Conservation (phyloP, 2,797 vertebrate genomes). For the Eospalax fontanierii region DNA sequence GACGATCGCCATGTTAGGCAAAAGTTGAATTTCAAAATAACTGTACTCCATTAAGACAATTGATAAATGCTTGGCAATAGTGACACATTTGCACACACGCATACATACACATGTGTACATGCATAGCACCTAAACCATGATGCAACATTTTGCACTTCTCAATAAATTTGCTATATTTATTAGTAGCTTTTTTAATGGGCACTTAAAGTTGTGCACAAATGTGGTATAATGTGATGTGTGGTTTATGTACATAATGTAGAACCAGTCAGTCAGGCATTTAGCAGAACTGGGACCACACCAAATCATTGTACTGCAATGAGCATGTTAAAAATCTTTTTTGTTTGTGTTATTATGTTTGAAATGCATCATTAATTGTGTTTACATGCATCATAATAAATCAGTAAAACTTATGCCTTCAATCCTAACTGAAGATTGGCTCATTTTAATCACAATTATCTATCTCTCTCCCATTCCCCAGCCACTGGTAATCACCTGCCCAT, state of each 20-base stretch:
- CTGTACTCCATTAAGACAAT: background rate
- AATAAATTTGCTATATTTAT: background rate
- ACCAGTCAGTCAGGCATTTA: background rate
- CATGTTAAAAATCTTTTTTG: background rate
- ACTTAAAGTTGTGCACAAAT: background rate
- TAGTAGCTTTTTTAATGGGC: background rate
- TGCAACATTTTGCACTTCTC: background rate
- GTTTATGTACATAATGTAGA: background rate
- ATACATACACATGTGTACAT: background rate
- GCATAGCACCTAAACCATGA: background rate
- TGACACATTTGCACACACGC: background rate
- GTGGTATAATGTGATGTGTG: background rate
- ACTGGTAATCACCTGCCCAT: background rate
- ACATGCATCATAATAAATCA: background rate
- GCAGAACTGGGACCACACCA: background rate
- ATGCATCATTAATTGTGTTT: background rate
- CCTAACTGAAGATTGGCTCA: background rate
- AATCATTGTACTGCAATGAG: background rate
- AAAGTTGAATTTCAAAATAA: background rate
- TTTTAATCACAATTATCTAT: too few relatives aligned
- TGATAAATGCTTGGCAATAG: background rate
- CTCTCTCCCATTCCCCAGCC: accelerated
- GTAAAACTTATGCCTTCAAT: background rate
- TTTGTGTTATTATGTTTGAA: background rate
- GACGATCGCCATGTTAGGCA: background rate